Evolutionary conservation across 2,888 invertebrate species (phyloP), one percentile per base, ranked within the genome.

Genomic region (Athalia cordata): DNA sequence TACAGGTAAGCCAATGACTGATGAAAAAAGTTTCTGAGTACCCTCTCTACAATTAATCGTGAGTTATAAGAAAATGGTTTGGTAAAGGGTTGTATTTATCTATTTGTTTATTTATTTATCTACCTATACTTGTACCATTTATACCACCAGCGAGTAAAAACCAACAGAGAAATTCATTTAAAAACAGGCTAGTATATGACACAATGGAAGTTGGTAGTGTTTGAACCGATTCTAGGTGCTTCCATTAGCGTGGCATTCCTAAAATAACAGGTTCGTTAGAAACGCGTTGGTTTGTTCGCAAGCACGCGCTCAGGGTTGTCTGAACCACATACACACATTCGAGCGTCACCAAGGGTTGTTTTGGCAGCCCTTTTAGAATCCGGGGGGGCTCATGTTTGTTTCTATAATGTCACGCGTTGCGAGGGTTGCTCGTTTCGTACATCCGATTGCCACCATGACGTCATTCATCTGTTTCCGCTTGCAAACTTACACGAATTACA

Each of bases 221-320:
- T 59, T 59, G 43, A 72, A 13, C 59, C 72, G 72, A 72, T 72
- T 72, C 47, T 72, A 57, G 72, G 72, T 72, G 72, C 57, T 77
- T 77, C 77, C 77, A 77, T 77, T 77, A 77, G 68, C 70, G 64
- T 79, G 79, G 66, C 76, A 80, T 82, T 82, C 83, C 81, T 83
- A 79, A 83, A 82, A 83, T 83, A 83, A 82, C 83, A 80, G 79
- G 79, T 80, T 83, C 80, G 81, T 81, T 80, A 79, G 79, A 81
- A 83, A 80, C 80, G 78, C 59, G 72, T 59, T 59, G 72, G 57
- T 45, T 59, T 47, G 59, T 43, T 13, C 67, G 52, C 72, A 47
- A n/a, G 55, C n/a, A n/a, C 55, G 29, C 29, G 29, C 29, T 29
- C 29, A 29, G 29, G 29, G 29, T 29, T 9, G 50, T 8, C 15